Conservation (phyloP, 2,113 vertebrate genomes). For the Apodemus sylvaticus region DNA sequence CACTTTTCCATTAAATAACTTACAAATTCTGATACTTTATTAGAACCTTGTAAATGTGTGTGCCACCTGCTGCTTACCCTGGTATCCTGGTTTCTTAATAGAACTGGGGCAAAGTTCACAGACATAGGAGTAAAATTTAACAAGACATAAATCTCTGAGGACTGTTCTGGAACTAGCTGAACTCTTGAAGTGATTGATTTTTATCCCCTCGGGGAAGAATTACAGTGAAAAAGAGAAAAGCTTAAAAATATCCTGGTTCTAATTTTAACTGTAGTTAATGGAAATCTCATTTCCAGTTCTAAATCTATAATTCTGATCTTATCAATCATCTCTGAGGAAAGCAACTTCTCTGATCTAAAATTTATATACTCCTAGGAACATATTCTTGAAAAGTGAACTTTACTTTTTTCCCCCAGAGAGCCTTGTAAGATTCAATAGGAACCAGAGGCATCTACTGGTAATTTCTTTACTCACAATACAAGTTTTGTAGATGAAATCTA, state of each 20-base stretch:
- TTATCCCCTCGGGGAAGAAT: constrained; percentile 41
- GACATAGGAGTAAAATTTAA: neutral
- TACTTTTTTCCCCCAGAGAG: neutral
- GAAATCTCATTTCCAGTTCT: constrained; percentile 73
- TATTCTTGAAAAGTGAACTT: constrained; percentile 52
- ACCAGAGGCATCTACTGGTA: neutral
- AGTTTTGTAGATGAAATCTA: neutral
- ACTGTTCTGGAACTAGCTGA: neutral
- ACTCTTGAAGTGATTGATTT: constrained; percentile 57
- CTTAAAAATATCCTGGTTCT: constrained; percentile 66
- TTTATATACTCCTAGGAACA: constrained; percentile 1
- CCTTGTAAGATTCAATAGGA: constrained; percentile 1
- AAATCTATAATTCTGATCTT: constrained; percentile 63
- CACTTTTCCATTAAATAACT: constrained; percentile 29
- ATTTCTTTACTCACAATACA: constrained; percentile 39
- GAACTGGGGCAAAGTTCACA: neutral
- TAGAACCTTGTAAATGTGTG: neutral
- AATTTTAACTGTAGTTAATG: constrained; percentile 71
- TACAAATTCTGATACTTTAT: neutral
- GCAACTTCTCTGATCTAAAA: constrained; percentile 65
- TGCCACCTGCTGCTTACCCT: neutral
- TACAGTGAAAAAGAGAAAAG: constrained; percentile 55
- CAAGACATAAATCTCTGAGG: constrained; percentile 30
- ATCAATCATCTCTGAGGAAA: constrained; percentile 62
- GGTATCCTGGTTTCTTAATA: neutral